Evolutionary conservation across 2,113 vertebrate genomes (phyloP), one percentile per base, ranked within the genome.

Genomic region (Gopherus flavomarginatus): DNA sequence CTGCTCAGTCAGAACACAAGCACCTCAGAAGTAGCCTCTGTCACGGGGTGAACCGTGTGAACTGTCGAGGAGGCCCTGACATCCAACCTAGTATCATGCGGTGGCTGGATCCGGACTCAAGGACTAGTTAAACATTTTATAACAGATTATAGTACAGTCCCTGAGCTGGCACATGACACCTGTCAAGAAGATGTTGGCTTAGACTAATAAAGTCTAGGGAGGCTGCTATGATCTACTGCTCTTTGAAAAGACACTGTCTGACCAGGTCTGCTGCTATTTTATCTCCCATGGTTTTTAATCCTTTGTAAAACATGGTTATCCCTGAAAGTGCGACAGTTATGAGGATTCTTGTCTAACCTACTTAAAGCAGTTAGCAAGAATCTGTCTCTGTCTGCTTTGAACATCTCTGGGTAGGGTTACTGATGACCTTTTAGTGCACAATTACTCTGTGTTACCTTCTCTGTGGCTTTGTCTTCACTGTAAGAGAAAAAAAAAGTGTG

Each of bases 301-400:
- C n/a, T 75, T 62, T 75, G 10, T 75, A 42, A 75, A 75, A 24
- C n/a, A 75, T 75, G 38, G n/a, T 42, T 62, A 62, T 31, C 29
- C 29, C 59, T 62, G 59, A 62, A 62, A 17, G 29, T 16, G 29
- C 35, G 59, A 7, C 59, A 62, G 13, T 62, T n/a, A 38, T 38
- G n/a, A 75, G 17, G n/a, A 42, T 75, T 75, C 38, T 75, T 75
- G n/a, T 75, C 19, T 42, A 35, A 62, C 29, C 29, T 35, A 62
- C 13, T 3, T 75, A 42, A 24, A 42, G n/a, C 69, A 72, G 65
- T 21, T 35, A 22, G 69, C 69, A 72, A 38, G 9, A n/a, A n/a
- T 72, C 69, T 24, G 22, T 72, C 35, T 8, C 38, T 38, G n/a
- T 72, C 69, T 38, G 69, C n/a, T 96, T 96, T 96, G 81, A 92